phyloP scores from a whole-genome alignment of 1,140 invertebrate species.

The Dendroctonus valens region DNA sequence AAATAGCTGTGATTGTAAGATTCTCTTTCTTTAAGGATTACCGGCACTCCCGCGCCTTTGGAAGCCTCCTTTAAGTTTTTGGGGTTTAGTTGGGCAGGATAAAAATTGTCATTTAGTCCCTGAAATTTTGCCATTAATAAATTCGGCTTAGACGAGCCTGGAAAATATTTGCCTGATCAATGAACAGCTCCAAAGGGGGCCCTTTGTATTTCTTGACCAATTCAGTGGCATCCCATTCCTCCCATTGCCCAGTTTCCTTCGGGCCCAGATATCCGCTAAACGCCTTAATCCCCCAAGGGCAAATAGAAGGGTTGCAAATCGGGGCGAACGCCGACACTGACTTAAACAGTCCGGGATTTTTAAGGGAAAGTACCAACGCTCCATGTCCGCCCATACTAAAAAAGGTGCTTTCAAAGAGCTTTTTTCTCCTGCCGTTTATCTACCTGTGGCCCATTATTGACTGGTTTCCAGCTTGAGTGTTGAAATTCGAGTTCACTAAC shows the following conservation, averaged over 20 bases:
- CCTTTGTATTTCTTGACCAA: constrained; percentile 83
- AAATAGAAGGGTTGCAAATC: constrained; percentile 84
- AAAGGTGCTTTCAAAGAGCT: background rate
- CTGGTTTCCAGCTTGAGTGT: constrained; percentile 59
- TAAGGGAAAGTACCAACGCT: constrained; percentile 86
- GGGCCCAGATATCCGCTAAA: constrained; percentile 85
- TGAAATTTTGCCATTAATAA: constrained; percentile 21
- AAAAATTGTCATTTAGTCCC: constrained; percentile 30
- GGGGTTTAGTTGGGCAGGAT: constrained; percentile 69
- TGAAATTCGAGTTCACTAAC: constrained; percentile 75
- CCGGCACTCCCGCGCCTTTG: constrained; percentile 66
- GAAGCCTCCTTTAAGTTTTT: constrained; percentile 77
- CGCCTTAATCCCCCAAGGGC: constrained; percentile 86
- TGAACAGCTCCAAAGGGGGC: constrained; percentile 76
- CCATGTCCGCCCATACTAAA: constrained; percentile 96
- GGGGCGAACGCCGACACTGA: constrained; percentile 96
- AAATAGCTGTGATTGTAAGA: constrained; percentile 97
- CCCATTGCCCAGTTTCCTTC: constrained; percentile 66
- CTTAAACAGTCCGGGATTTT: constrained; percentile 87
- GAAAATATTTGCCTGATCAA: constrained; percentile 78
- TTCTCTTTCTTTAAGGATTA: constrained; percentile 76
- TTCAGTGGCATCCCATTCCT: constrained; percentile 85
- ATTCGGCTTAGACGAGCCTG: no score
- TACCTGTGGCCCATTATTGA: constrained; percentile 88
- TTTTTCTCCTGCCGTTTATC: background rate